These are phyloP conservation scores for Nothocercus julius DNA, from an alignment of 2,113 vertebrate species.

Conservation along the genomic window DNA sequence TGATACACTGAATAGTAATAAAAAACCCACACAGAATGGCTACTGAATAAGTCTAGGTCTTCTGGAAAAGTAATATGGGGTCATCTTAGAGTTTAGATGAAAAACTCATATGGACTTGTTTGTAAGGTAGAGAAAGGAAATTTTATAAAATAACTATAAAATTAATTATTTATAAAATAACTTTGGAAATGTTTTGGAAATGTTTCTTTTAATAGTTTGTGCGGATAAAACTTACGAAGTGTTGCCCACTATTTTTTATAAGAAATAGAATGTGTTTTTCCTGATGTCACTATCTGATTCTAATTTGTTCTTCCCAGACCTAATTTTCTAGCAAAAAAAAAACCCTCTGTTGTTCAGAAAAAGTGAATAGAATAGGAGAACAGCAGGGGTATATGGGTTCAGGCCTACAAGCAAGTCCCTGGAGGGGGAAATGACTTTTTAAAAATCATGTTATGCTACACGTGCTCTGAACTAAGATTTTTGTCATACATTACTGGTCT, in stretches of 20 bases:
- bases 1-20: background rate
- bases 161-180: background rate
- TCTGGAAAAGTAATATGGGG: background rate
- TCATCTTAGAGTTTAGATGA: background rate
- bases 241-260: background rate
- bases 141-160: background rate
- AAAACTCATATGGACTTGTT: background rate
- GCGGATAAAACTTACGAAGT: background rate
- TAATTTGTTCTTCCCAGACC: background rate
- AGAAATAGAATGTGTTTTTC: background rate
- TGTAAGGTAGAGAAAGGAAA: background rate
- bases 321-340: conserved; percentile 12
- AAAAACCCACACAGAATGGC: background rate
- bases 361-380: background rate
- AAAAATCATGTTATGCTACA: background rate
- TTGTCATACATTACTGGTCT: background rate
- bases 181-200: background rate
- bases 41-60: background rate
- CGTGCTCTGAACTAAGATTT: background rate
- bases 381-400: background rate
- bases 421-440: background rate
- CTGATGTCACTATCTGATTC: background rate
- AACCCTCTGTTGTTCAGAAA: background rate
- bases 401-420: background rate
- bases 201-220: background rate